Evolutionary conservation across 2,888 invertebrate genomes (phyloP).

Genomic region (Tryphoninae sp.): DNA sequence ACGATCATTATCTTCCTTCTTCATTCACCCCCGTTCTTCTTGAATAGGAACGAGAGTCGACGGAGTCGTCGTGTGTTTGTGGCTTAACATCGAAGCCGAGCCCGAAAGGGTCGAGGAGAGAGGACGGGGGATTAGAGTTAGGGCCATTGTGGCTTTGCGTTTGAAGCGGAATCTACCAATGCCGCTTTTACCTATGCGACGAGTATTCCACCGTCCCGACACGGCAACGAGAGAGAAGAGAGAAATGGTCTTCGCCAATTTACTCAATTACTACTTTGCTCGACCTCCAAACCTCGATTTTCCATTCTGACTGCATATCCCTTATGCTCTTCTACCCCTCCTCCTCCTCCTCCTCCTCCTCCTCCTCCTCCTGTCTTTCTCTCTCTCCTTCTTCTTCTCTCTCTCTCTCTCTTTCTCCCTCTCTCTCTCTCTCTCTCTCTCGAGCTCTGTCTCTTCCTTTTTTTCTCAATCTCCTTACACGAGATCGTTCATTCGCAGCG

Average conservation of each 20-base stretch:
- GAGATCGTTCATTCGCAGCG: conserved; percentile 9
- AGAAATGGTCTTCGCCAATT: conserved; percentile 53
- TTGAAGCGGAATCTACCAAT: conserved; percentile 29
- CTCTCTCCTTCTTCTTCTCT: conserved; percentile 1
- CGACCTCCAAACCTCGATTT: conserved; percentile 45
- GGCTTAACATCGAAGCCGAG: conserved; percentile 18
- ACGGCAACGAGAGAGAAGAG: not conserved
- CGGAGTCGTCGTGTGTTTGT: conserved; percentile 16
- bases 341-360: conserved; percentile 13
- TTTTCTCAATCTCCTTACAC: not conserved
- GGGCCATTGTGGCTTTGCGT: conserved; percentile 39
- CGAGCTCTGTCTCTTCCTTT: conserved; percentile 6
- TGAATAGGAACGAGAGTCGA: conserved; percentile 43
- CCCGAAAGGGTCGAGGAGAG: conserved; percentile 11
- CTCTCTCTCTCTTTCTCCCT: not conserved
- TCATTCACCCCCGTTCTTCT: conserved; percentile 53
- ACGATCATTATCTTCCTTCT: conserved; percentile 54
- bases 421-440: conserved; percentile 13
- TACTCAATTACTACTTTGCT: conserved; percentile 59
- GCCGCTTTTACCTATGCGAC: conserved; percentile 10
- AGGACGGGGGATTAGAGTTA: conserved; percentile 38
- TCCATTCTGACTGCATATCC: conserved; percentile 28
- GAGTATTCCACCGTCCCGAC: not conserved
- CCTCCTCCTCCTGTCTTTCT: not conserved
- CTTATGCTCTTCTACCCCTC: not conserved